A percentile compares a stretch with the other conserved stretches of the same genome.
Evolutionary conservation across 1,140 invertebrate genomes (phyloP).

Genomic region (Zaprionus capensis): DNA sequence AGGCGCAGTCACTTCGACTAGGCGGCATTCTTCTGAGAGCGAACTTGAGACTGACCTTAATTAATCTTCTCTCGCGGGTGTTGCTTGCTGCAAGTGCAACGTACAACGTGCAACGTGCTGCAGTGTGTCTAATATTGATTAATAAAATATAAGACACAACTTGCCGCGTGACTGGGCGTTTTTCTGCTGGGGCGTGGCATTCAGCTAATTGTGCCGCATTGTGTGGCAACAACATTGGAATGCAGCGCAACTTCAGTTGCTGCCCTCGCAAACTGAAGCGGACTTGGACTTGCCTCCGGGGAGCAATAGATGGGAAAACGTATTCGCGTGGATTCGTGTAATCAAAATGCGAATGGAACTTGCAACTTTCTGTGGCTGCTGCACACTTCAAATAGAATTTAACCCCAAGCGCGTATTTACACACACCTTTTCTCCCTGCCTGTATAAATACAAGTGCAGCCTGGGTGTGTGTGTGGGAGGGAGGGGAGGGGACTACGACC

Average conservation of each 20-base stretch:
- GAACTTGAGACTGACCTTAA: constrained; percentile 68
- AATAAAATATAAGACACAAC: constrained; percentile 57
- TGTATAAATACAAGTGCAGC: constrained; percentile 64
- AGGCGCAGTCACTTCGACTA: constrained; percentile 23
- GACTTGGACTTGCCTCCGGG: constrained; percentile 47
- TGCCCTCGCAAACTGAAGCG: constrained; percentile 8
- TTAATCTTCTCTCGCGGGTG: constrained; percentile 60
- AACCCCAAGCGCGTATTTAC: constrained; percentile 78
- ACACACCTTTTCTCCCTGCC: constrained; percentile 25
- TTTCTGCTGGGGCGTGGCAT: constrained; percentile 49
- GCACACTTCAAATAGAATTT: constrained; percentile 75
- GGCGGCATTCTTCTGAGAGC: constrained; percentile 67
- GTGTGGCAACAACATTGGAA: constrained; percentile 39
- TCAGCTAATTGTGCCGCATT: constrained; percentile 68
- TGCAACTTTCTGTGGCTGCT: constrained; percentile 33
- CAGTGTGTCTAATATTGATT: constrained; percentile 70
- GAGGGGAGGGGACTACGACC: constrained; percentile 19
- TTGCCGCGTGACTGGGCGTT: constrained; percentile 72
- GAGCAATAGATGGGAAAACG: constrained; percentile 62
- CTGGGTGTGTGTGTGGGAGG: constrained; percentile 17
- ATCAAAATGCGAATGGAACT: constrained; percentile 77
- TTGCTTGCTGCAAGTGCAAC: constrained; percentile 41
- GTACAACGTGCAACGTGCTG: constrained; percentile 39
- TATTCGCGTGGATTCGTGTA: constrained; percentile 41
- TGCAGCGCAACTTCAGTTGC: constrained; percentile 12